Conservation (phyloP, 1,140 invertebrate genomes). For the Zaprionus capensis region DNA sequence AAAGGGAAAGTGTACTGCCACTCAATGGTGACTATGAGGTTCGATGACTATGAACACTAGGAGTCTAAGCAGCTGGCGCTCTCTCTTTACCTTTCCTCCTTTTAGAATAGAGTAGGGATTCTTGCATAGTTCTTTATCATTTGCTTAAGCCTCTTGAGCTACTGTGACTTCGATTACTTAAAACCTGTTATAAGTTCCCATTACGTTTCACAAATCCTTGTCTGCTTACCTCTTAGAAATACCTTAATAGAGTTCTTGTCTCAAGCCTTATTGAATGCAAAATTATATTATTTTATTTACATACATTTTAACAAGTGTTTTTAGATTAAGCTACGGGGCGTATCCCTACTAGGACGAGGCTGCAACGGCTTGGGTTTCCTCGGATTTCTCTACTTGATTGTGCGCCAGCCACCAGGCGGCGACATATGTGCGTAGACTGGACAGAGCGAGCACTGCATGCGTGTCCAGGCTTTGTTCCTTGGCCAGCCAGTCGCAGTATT, state of each 20-base stretch:
- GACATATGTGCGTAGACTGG: constrained; percentile 67
- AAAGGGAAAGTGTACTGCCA: too few species aligned
- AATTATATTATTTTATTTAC: constrained; percentile 8
- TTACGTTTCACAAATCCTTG: too few species aligned
- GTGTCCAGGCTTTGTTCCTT: constrained; percentile 55
- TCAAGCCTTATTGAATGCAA: constrained; percentile 10
- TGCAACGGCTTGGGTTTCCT: neutral
- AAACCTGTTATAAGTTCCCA: too few species aligned
- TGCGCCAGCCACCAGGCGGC: constrained; percentile 64
- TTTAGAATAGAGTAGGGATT: too few species aligned
- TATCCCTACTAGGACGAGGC: neutral
- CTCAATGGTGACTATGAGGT: too few species aligned
- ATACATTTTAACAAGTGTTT: constrained; percentile 16
- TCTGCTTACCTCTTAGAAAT: neutral
- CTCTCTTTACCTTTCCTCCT: too few species aligned
- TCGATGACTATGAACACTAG: too few species aligned
- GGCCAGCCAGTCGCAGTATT: constrained; percentile 63
- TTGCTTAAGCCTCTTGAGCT: too few species aligned
- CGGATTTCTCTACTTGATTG: neutral
- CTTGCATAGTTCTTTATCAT: too few species aligned
- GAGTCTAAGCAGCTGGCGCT: too few species aligned
- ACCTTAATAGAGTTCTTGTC: too few species aligned
- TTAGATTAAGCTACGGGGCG: constrained; percentile 13
- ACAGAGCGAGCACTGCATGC: constrained; percentile 59
- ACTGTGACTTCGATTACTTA: too few species aligned